phyloP scores from a whole-genome alignment of 2,797 vertebrate genomes.

The Carapus acus region DNA sequence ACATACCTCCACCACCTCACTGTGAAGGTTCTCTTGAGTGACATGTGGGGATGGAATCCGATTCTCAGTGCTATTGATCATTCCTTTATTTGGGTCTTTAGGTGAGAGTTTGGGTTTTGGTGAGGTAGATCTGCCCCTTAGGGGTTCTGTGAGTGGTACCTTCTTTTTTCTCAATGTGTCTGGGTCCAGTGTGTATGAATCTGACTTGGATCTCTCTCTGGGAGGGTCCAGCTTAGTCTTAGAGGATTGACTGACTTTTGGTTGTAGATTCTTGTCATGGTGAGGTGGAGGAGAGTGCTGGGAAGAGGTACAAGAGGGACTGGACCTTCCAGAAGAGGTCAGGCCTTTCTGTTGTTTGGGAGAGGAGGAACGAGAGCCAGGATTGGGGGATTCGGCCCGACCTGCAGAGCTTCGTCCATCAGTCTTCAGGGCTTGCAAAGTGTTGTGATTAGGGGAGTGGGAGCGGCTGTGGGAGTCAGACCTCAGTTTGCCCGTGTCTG shows the following conservation, averaged over 20 bases:
- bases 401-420: slow-evolving; percentile 82
- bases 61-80: slow-evolving; percentile 78
- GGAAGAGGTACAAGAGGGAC: slow-evolving; percentile 80
- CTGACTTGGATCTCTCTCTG: slow-evolving; percentile 95
- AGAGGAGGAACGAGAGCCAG: slow-evolving; percentile 87
- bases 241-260: slow-evolving; percentile 81
- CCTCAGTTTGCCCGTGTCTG: slow-evolving; percentile 89
- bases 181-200: slow-evolving; percentile 96
- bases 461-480: slow-evolving; percentile 97
- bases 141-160: slow-evolving; percentile 87
- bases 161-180: slow-evolving; percentile 97
- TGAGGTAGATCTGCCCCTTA: slow-evolving; percentile 92
- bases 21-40: slow-evolving; percentile 97
- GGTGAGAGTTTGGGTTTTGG: slow-evolving; percentile 87
- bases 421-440: slow-evolving; percentile 90
- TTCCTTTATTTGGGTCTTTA: slow-evolving; percentile 78
- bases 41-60: slow-evolving; percentile 93
- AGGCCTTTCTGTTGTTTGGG: slow-evolving; percentile 90
- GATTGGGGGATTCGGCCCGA: slow-evolving; percentile 90
- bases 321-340: slow-evolving; percentile 77
- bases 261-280: slow-evolving; percentile 85
- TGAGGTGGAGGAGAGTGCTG: slow-evolving; percentile 83
- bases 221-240: slow-evolving; percentile 93
- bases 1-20: slow-evolving; percentile 97
- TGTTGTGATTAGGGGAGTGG: slow-evolving; percentile 97